Evolutionary conservation across 2,113 vertebrate species (phyloP).

Genomic region (Pollimyrus isidori): DNA sequence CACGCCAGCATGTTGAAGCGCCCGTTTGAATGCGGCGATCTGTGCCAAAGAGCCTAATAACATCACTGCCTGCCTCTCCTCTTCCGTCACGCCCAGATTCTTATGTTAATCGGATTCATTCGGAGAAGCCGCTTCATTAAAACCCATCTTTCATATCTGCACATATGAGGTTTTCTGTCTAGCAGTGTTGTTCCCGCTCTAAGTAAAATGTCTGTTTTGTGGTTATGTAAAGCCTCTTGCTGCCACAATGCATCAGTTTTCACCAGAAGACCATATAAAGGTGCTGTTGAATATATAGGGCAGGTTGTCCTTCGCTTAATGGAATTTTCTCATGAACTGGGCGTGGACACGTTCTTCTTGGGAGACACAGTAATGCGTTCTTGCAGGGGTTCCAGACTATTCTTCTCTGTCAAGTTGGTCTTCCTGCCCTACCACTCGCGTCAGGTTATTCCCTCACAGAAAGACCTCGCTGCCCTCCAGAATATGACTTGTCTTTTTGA

Average conservation of each 20-base stretch:
- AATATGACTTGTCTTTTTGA: neutral
- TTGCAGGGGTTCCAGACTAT: neutral
- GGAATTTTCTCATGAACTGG: neutral
- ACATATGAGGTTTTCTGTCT: neutral
- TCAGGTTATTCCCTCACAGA: neutral
- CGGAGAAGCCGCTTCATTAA: neutral
- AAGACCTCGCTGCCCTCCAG: neutral
- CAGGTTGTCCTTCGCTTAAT: neutral
- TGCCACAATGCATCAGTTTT: neutral
- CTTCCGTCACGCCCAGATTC: neutral
- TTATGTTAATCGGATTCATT: constrained; percentile 1
- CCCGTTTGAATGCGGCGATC: neutral
- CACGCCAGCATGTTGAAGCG: neutral
- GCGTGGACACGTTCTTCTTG: neutral
- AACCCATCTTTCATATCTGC: neutral
- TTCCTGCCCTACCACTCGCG: neutral
- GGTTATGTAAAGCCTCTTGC: neutral
- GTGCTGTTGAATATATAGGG: neutral
- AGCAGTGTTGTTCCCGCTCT: neutral
- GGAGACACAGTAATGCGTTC: neutral
- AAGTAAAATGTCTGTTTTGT: neutral
- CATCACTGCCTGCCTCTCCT: neutral
- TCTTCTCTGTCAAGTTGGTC: neutral
- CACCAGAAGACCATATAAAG: neutral
- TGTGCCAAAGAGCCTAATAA: neutral